These are phyloP conservation scores for Buceros bicornis DNA, from an alignment of 2,797 vertebrate species.

Conservation along the genomic window DNA sequence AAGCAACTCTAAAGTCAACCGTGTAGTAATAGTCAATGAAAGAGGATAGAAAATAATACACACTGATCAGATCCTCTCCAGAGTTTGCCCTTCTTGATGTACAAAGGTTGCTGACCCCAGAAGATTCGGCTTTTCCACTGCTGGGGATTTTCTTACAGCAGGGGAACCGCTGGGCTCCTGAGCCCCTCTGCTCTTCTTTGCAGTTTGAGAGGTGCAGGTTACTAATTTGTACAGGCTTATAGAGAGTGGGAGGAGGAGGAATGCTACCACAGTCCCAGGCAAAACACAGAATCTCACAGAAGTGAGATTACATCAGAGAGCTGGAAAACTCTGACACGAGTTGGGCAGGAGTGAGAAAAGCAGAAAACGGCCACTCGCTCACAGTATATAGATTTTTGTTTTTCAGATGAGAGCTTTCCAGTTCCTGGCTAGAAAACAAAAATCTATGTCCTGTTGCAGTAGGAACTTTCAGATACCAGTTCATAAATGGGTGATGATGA, in stretches of 20 bases:
- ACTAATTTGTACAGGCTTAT: background rate
- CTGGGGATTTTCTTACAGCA: background rate
- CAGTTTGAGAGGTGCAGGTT: background rate
- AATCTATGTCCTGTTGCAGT: background rate
- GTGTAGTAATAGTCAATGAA: background rate
- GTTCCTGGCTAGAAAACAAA: background rate
- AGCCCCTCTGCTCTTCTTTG: background rate
- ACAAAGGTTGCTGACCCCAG: background rate
- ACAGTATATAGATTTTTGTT: background rate
- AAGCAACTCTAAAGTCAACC: background rate
- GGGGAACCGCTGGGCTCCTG: background rate
- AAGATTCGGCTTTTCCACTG: background rate
- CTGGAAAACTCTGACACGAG: background rate
- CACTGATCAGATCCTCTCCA: background rate
- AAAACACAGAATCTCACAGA: background rate
- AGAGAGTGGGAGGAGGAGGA: background rate
- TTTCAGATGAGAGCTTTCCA: background rate
- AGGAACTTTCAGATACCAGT: background rate
- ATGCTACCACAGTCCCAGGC: background rate
- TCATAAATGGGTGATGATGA: background rate
- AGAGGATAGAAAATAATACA: background rate
- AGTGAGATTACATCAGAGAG: background rate
- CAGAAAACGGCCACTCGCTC: background rate
- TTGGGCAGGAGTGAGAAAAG: background rate
- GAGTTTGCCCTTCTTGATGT: background rate